Conservation (phyloP, 2,888 invertebrate genomes). For the Nipponacmea schrenckii region DNA sequence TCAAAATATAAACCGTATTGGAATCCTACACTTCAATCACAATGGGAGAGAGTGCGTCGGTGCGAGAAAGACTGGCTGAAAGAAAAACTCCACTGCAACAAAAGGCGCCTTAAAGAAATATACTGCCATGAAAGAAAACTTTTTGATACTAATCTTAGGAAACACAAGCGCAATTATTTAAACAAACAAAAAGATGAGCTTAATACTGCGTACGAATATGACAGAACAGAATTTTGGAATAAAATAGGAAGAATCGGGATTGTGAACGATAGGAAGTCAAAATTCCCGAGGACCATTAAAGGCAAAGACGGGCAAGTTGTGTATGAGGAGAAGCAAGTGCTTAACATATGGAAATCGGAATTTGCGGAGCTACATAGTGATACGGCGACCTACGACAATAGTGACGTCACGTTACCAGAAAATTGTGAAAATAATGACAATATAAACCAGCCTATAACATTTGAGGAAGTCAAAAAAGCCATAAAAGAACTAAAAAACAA, state of each 20-base stretch:
- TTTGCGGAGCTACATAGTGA: neutral
- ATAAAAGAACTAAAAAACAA: too few species aligned
- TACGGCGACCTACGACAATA: too few species aligned
- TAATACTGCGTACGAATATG: neutral
- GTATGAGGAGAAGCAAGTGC: neutral
- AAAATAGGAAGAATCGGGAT: neutral
- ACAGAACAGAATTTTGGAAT: neutral
- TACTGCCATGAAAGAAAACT: neutral
- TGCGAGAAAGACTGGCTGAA: neutral
- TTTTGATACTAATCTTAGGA: neutral
- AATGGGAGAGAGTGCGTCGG: neutral
- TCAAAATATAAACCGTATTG: neutral
- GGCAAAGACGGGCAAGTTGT: neutral
- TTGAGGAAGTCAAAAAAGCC: too few species aligned
- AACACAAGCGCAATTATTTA: neutral
- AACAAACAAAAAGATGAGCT: neutral
- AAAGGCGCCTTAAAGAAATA: neutral
- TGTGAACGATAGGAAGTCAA: neutral
- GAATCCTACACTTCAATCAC: neutral
- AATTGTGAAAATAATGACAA: too few species aligned
- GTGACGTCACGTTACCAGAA: too few species aligned
- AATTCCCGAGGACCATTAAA: neutral
- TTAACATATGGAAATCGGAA: neutral
- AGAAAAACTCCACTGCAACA: neutral
- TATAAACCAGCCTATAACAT: too few species aligned